Evolutionary conservation across 2,888 invertebrate species (phyloP), one percentile per base, ranked within the genome.

Genomic region (Sceliomorpha sp.): DNA sequence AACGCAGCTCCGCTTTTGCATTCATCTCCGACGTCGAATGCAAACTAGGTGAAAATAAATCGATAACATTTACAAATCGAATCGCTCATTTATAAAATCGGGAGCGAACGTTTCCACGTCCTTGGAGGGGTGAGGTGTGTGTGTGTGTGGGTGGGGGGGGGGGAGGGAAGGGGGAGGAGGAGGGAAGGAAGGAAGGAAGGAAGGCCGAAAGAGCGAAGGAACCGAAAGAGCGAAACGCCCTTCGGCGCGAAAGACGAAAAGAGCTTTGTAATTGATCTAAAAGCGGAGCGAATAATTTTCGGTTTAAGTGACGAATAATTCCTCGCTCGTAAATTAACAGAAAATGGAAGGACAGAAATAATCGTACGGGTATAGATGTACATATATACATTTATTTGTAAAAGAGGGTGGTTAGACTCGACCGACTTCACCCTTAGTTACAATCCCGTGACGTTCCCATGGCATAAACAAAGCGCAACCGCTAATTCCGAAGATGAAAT

Each of bases 381-480:
- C 13, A 12, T 44, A 44, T 44, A 55, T 48, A 44, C 36, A 36
- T 42, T n/a, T 29, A 29, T 42, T 27, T 27, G 14, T 27, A 70
- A 70, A 51, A 39, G 48, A 39, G 51, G 34, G 59, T 60, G 48
- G 60, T 48, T 53, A 60, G 64, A 51, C 39, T 17, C 45, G 60
- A 55, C 39, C 37, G 44, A 48, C 44, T 55, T 70, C 59, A 74
- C 79, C 81, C 80, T 80, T 79, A 77, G 79, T 80, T 82, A 79
- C 77, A 80, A 78, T 78, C 80, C 74, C 76, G 73, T 79, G 83
- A 82, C 82, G 82, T 84, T 84, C 84, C 83, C 84, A 86, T 87
- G 86, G 87, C 87, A 88, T 88, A 87, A 88, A 88, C 88, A 87
- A 87, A 86, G 80, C 83, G 81, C 81, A 88, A 88, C 88, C 87